Evolutionary conservation across 2,113 vertebrate species (phyloP), one percentile per base, ranked within the genome.

Genomic region (Columba livia): DNA sequence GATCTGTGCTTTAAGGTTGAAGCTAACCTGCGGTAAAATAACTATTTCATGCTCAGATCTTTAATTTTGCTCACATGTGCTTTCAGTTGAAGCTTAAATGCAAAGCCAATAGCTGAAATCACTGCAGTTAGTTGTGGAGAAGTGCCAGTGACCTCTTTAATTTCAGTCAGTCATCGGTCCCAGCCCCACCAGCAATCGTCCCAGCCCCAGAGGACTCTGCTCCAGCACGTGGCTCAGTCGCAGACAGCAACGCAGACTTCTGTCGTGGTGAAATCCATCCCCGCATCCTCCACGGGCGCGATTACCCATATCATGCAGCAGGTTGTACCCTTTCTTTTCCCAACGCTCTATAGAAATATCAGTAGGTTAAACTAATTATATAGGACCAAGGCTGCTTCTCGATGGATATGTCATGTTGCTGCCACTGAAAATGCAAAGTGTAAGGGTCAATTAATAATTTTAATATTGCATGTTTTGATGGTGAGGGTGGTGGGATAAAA

Each of bases 271-370:
- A 99, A 99, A 90, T 98, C 98, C 23, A 97, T 98, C 73, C 98
- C 98, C 1, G 95, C 97, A 5, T 97, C 98, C 53, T 98, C 98
- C 44, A 98, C 98, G 1, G 97, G 98, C 17, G 93, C 98, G 25
- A 98, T 98, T 81, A 98, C 98, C 21, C 99, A 98, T 80, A 97
- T 98, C 80, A 97, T 98, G 98, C 98, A 98, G 85, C 98, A 98
- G 99, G 99, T 99, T 97, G 91, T 98, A 97, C 75, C 81, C 90
- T 93, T 93, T 92, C 77, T 92, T 92, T 85, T 85, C 82, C 79
- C 74, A 87, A 31, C 57, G 67, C 29, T 31, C 73, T 90, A 2
- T 67, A 51, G 82, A 53, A 47, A 47, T n/a, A 83, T 50, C 70
- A 69, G 10, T 29, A 85, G 80, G 40, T 32, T 71, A 5, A 51